These are phyloP conservation scores for Echiichthys vipera DNA, from an alignment of 2,797 vertebrate genomes.

Conservation along the genomic window DNA sequence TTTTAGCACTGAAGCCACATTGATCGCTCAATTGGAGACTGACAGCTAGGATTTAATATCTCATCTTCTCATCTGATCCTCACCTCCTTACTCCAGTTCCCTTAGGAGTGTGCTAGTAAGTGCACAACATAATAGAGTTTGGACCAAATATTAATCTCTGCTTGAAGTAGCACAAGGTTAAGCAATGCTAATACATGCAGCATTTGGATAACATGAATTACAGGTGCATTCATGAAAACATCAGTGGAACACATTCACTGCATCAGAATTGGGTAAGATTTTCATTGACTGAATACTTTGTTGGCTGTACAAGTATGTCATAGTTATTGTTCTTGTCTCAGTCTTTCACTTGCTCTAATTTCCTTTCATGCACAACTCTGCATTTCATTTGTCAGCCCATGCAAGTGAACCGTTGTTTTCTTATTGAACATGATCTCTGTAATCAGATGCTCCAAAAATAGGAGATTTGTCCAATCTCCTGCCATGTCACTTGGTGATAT, in stretches of 20 bases:
- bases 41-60: constrained; percentile 9
- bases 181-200: not conserved
- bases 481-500: constrained; percentile 38
- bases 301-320: not conserved
- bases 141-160: constrained; percentile 4
- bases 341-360: constrained; percentile 1
- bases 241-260: not conserved
- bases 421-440: constrained; percentile 53
- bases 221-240: not conserved
- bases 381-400: constrained; percentile 37
- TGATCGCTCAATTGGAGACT: not conserved
- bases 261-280: not conserved
- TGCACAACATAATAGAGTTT: constrained; percentile 3
- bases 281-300: not conserved
- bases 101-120: too few relatives aligned
- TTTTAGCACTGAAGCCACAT: not conserved
- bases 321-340: constrained; percentile 5
- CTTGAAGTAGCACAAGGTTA: constrained; percentile 17
- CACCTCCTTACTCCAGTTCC: not conserved
- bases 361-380: constrained; percentile 20
- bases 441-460: constrained; percentile 67
- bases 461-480: constrained; percentile 71
- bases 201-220: not conserved
- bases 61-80: constrained; percentile 1
- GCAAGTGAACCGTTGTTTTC: constrained; percentile 41